Evolutionary conservation across 2,113 vertebrate species (phyloP).

Genomic region (Cyphomyrus plagiostoma): DNA sequence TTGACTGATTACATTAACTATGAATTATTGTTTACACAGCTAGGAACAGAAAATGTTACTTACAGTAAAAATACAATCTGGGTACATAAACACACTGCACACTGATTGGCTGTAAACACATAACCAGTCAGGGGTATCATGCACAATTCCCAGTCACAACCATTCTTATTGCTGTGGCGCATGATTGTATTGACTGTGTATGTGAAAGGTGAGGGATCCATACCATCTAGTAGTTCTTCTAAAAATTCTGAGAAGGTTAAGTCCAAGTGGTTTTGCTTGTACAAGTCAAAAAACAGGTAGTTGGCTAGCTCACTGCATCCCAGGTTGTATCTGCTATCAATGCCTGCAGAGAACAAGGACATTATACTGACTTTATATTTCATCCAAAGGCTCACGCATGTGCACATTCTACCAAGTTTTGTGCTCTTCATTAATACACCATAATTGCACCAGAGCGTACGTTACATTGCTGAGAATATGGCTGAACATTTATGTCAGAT

Average conservation of each 20-base stretch:
- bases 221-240: constrained; percentile 91
- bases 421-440: neutral
- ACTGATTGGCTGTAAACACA: neutral
- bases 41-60: neutral
- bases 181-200: neutral
- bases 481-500: neutral
- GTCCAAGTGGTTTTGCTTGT: constrained; percentile 69
- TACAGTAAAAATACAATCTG: neutral
- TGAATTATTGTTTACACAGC: neutral
- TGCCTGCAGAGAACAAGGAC: constrained; percentile 65
- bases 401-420: neutral
- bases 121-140: neutral
- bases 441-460: neutral
- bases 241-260: constrained; percentile 76
- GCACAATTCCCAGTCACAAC: neutral
- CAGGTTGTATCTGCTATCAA: constrained; percentile 92
- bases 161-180: neutral
- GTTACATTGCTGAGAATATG: neutral
- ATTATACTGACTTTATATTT: neutral
- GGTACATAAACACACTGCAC: neutral
- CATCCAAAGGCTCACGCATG: neutral
- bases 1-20: neutral
- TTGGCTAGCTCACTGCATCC: constrained; percentile 90
- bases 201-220: neutral
- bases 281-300: constrained; percentile 88